A percentile compares a stretch with the other conserved stretches of the same genome.
Conservation (phyloP, 2,113 vertebrate genomes). For the Colistium nudipinnis region DNA sequence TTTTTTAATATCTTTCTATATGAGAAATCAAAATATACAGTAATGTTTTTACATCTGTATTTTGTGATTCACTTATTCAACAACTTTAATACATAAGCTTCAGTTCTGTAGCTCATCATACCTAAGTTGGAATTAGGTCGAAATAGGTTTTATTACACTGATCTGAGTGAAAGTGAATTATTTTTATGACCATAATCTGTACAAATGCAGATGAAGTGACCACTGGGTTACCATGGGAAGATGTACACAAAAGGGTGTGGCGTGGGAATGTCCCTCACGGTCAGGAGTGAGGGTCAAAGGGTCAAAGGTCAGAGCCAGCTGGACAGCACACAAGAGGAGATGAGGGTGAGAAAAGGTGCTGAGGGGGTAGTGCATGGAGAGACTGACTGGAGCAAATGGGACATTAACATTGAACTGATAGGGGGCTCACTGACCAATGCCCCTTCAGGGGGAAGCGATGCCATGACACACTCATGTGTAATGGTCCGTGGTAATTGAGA, state of each 20-base stretch:
- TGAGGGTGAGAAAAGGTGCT: conserved; percentile 79
- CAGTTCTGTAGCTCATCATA: not conserved
- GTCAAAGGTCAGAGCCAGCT: conserved; percentile 82
- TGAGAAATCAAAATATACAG: not conserved
- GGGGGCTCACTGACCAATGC: conserved; percentile 66
- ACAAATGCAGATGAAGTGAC: conserved; percentile 74
- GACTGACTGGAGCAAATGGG: conserved; percentile 68
- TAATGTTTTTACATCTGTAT: not conserved
- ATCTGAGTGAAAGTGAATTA: conserved; percentile 57
- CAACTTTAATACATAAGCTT: conserved; percentile 6
- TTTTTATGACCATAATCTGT: conserved; percentile 47
- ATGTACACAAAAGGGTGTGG: conserved; percentile 84
- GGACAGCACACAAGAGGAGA: conserved; percentile 84
- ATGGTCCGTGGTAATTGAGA: conserved; percentile 78
- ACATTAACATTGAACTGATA: conserved; percentile 84
- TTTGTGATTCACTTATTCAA: not conserved
- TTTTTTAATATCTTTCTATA: not conserved
- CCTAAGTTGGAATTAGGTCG: conserved; percentile 51
- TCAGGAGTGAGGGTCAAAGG: conserved; percentile 82
- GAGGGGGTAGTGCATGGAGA: conserved; percentile 53
- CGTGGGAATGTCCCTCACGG: conserved; percentile 83
- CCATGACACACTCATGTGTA: conserved; percentile 74
- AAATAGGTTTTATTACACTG: conserved; percentile 63
- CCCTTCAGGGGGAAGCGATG: conserved; percentile 51
- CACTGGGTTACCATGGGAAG: conserved; percentile 72